Conservation (phyloP, 2,888 invertebrate species). For the Tricholauxania praeusta region DNA sequence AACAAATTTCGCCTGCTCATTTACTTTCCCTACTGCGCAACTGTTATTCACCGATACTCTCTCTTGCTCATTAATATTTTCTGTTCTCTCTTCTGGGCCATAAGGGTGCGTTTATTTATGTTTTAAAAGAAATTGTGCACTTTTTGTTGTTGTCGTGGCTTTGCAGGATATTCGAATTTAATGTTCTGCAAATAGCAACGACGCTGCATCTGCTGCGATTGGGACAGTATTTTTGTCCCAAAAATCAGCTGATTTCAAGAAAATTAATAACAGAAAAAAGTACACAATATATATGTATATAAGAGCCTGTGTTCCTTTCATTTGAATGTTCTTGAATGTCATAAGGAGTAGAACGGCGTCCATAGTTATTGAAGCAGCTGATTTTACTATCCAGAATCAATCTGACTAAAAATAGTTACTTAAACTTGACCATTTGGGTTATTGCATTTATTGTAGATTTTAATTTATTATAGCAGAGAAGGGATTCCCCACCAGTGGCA, state of each 20-base stretch:
- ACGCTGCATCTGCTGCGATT: too few species aligned
- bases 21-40: background rate
- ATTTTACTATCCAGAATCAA: too few species aligned
- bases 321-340: too few species aligned
- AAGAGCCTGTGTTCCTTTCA: too few species aligned
- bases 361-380: too few species aligned
- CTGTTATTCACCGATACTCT: constrained; percentile 3
- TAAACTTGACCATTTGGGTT: too few species aligned
- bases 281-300: too few species aligned
- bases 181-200: background rate
- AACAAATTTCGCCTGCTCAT: background rate
- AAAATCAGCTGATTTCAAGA: constrained; percentile 18
- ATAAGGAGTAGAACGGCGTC: too few species aligned
- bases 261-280: background rate
- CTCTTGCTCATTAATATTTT: constrained; percentile 9
- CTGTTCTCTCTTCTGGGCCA: background rate
- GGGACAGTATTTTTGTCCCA: background rate
- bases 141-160: background rate
- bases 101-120: background rate
- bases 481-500: too few species aligned
- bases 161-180: constrained; percentile 1
- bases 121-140: background rate
- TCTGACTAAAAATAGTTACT: too few species aligned
- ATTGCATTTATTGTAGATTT: too few species aligned
- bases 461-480: too few species aligned